Base-by-base conservation (phyloP, 2,888 invertebrate species). In the Cephus spinipes region DNA sequence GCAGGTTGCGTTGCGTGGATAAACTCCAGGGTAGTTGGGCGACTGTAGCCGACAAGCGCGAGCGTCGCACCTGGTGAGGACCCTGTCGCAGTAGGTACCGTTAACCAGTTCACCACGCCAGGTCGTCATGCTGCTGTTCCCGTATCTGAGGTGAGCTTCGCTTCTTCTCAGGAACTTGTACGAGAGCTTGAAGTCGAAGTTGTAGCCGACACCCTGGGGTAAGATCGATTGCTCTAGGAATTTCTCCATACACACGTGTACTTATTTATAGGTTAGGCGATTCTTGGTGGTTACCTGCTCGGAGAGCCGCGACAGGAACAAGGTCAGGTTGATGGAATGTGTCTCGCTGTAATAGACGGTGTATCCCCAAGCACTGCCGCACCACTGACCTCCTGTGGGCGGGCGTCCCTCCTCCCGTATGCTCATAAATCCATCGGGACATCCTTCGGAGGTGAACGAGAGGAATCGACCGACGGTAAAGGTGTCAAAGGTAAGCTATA, bases 1-100 rank as follows among this genome's bases (percentile, higher is more conserved):
- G 92, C 96, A 96, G 85, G 96, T 96, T 81, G 97, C 95, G 91
- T 97, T 97, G 80, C 97, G 93, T 9, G 97, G 97, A 92, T 97
- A 98, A 83, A 97, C 95, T 76, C 97, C 97, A 15, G 97, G 97
- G 92, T 96, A 97, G 93, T 98, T 98, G 15, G 97, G 98, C 34
- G 97, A 97, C 92, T 96, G 96, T 81, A 97, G 95, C 81, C 96
- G 94, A 92, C 96, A 96, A 73, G 92, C 92, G 75, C 93, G 91
- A 80, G 94, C 93, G 91, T 95, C 95, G 91, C 97, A 97, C 90
- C 95, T 95, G 88, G 95, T 96, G 86, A 96, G 94, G 86, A 96
- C 94, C 87, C 96, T 94, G 92, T 96, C 96, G 92, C 97, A 97
- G 91, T 96, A 96, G 81, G 95, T 95, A 82, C 95, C 96, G 31